phyloP scores from a whole-genome alignment of 2,888 invertebrate genomes.

The Acheta domesticus region DNA sequence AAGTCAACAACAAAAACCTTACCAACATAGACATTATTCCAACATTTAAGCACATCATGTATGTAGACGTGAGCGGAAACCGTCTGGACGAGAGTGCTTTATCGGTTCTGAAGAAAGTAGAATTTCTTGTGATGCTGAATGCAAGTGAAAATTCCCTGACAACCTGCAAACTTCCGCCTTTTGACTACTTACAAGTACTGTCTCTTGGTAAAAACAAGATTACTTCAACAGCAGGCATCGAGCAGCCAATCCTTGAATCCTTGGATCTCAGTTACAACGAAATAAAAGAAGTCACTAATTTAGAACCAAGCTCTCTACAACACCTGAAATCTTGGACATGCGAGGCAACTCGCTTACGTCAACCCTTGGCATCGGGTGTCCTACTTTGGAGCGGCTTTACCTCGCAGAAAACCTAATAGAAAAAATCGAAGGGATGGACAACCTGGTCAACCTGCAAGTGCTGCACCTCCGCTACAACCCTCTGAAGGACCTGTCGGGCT shows the following conservation, averaged over 20 bases:
- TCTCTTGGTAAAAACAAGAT: slow-evolving; percentile 56
- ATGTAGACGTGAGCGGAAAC: slow-evolving; percentile 58
- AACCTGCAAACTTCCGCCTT: slow-evolving; percentile 52
- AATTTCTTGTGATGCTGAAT: slow-evolving; percentile 55
- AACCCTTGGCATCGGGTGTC: slow-evolving; percentile 51
- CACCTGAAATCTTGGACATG: slow-evolving; percentile 55
- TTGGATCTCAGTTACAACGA: slow-evolving; percentile 56
- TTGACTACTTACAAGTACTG: slow-evolving; percentile 60
- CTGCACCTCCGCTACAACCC: slow-evolving; percentile 71
- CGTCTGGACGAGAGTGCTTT: slow-evolving; percentile 51
- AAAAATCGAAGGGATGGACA: slow-evolving; percentile 58
- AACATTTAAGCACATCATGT: slow-evolving; percentile 55
- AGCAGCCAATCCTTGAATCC: slow-evolving; percentile 55
- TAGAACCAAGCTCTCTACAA: slow-evolving; percentile 43
- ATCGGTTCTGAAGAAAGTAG: slow-evolving; percentile 52
- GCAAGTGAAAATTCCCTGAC: slow-evolving; percentile 55
- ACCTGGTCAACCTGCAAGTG: slow-evolving; percentile 55
- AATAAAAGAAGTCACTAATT: slow-evolving; percentile 41
- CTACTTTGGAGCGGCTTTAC: slow-evolving; percentile 66
- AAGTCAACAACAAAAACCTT: slow-evolving; percentile 51
- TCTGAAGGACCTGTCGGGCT: slow-evolving; percentile 54
- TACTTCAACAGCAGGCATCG: slow-evolving; percentile 52
- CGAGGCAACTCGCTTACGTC: slow-evolving; percentile 53
- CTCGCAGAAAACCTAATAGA: slow-evolving; percentile 70
- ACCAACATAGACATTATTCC: slow-evolving; percentile 54